phyloP scores from a whole-genome alignment of 2,113 vertebrate genomes.

The Aspiorhynchus laticeps region DNA sequence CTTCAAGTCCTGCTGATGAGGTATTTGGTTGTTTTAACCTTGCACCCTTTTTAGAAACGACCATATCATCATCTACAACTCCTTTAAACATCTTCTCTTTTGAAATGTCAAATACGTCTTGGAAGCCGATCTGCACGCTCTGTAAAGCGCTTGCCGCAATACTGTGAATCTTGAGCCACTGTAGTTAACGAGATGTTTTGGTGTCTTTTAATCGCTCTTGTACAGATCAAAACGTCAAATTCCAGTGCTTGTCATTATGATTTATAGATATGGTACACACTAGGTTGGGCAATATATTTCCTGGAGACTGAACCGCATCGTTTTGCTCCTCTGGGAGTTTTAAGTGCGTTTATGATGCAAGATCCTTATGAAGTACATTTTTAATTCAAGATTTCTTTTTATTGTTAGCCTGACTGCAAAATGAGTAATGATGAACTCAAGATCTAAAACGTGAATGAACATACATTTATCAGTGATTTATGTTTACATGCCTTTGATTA shows the following conservation, averaged over 20 bases:
- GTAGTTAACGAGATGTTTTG: conserved; percentile 76
- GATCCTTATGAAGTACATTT: neutral
- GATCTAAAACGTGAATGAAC: neutral
- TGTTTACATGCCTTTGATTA: conserved; percentile 17
- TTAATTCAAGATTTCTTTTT: neutral
- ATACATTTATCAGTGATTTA: neutral
- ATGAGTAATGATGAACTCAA: neutral
- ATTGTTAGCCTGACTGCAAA: neutral
- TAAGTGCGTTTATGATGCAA: conserved; percentile 24
- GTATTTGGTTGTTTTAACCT: neutral
- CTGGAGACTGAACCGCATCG: neutral
- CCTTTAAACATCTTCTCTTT: conserved; percentile 37
- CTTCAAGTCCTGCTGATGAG: neutral
- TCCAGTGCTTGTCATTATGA: conserved; percentile 63
- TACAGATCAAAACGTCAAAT: conserved; percentile 72
- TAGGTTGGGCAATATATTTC: neutral
- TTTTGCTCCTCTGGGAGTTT: neutral
- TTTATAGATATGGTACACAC: conserved; percentile 39
- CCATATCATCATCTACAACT: conserved; percentile 61
- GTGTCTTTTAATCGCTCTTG: conserved; percentile 75
- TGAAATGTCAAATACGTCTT: conserved; percentile 67
- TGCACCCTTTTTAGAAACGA: conserved; percentile 32
- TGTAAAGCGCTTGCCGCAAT: conserved; percentile 66
- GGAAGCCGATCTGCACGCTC: conserved; percentile 67
- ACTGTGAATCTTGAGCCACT: conserved; percentile 82